Evolutionary conservation across 2,888 invertebrate species (phyloP), one percentile per base, ranked within the genome.

Genomic region (Eilema griseolum): DNA sequence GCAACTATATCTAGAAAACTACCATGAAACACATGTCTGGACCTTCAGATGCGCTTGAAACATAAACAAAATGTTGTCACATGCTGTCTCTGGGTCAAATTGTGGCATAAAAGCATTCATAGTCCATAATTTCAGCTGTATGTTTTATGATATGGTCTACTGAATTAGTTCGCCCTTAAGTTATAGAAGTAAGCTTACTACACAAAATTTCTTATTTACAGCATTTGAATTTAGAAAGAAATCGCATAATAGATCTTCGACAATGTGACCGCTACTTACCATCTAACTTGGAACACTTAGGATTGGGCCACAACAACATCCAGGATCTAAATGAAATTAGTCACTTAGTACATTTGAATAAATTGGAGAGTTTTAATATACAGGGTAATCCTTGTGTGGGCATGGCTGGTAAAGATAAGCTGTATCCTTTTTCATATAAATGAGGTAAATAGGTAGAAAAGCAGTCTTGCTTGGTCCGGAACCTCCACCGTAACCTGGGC

Each of bases 341-440:
- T 46, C 97, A 98, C 86, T 95, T 99, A 77, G 97, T 97, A 66
- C 97, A 98, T 89, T 94, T 99, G 76, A 96, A 95, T 61, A 96
- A 97, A 85, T 94, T 99, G 79, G 97, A 97, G 74, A 98, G 97
- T 91, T 96, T 99, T 82, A 98, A 98, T 23, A 96, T 99, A 75
- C 97, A 97, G 85, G 98, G 98, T 74, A 99, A 99, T 94, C 98
- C 98, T 0, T 98, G 98, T 90, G 97, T 98, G 62, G 96, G 96
- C 75, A 97, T 97, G 96, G 97, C 97, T 72, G 97, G 97, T 80
- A 94, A 94, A 64, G 97, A 96, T 84, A 96, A 96, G 86, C 95
- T 97, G 98, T 98, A 97, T 97, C 97, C 97, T 97, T 97, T 95
- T 81, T 12, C 11, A 37, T 37, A 28, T 14, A 24, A 24, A 24